Evolutionary conservation across 2,113 vertebrate genomes (phyloP), one percentile per base, ranked within the genome.

Genomic region (Andinoacara biseriatus): DNA sequence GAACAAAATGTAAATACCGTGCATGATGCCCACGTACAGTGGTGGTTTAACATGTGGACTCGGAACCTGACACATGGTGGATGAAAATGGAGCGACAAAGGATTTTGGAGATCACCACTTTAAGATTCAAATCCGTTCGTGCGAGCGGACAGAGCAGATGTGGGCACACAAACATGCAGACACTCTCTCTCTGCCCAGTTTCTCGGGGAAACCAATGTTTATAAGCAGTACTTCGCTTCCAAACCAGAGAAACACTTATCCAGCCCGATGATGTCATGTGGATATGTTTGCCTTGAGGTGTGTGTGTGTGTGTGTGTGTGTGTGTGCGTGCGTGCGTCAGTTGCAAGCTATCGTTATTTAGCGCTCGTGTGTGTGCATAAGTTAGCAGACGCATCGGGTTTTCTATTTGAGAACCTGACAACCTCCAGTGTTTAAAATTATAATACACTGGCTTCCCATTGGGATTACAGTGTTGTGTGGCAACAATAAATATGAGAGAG

Each of bases 131-230:
- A 31, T 60, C 8, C 17, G 2, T 61, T 79, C 17, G 5, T 81
- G 87, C 67, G 57, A 82, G 80, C 80, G 46, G 46, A 76, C 78
- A 26, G 33, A 67, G 46, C 90, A 89, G 75, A 89, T 88, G 86
- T 78, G 60, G 82, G 65, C 52, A 24, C 56, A 76, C 5, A 74
- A 7, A 76, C 35, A 72, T 1, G 62, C 38, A 76, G 1, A 74
- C 38, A 15, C 11, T n/a, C 74, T 3, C 72, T 65, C 31, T 49
- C 46, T 20, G 65, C 38, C 35, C 59, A 62, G 83, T 89, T 90
- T 91, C 77, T 91, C 85, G 61, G 81, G 84, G 88, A 91, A 88
- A 92, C 89, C 80, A 43, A 13, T 87, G 92, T 93, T 93, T 91
- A 87, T 79, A 85, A 81, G 83, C 85, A 82, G 76, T 29, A n/a